These are phyloP conservation scores for Matsumurasca onukii DNA, from an alignment of 1,140 invertebrate species.

Conservation along the genomic window DNA sequence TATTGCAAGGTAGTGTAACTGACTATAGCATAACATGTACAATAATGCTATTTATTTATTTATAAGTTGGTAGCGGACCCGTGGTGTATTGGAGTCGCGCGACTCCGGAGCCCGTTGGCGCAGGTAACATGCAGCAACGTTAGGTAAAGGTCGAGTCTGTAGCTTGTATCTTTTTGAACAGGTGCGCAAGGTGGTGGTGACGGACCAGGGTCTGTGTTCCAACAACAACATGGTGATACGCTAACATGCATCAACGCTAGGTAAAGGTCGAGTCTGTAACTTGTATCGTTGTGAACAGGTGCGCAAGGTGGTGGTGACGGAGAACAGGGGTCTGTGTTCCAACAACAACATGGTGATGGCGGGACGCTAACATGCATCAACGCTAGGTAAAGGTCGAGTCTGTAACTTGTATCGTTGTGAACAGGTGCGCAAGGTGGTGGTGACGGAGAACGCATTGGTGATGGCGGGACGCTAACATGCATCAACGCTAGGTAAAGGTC, in stretches of 20 bases:
- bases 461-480: not conserved
- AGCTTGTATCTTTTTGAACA: too few species aligned
- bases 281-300: conserved; percentile 29
- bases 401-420: too few species aligned
- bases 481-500: conserved; percentile 1
- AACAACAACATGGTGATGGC: conserved; percentile 39
- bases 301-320: conserved; percentile 28
- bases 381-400: not conserved
- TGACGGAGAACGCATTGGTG: not conserved
- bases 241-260: conserved; percentile 45
- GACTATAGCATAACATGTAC: too few species aligned
- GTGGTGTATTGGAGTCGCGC: too few species aligned
- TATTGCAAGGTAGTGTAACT: too few species aligned
- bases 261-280: not conserved
- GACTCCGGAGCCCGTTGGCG: too few species aligned
- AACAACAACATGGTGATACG: conserved; percentile 37
- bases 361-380: too few species aligned
- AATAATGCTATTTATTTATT: too few species aligned
- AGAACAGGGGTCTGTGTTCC: not conserved
- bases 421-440: not conserved
- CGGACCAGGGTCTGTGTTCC: not conserved
- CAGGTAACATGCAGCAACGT: too few species aligned
- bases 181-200: not conserved
- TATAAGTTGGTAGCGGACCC: too few species aligned
- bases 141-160: too few species aligned